phyloP scores from a whole-genome alignment of 2,797 vertebrate genomes.

The Arctocebus calabarensis region DNA sequence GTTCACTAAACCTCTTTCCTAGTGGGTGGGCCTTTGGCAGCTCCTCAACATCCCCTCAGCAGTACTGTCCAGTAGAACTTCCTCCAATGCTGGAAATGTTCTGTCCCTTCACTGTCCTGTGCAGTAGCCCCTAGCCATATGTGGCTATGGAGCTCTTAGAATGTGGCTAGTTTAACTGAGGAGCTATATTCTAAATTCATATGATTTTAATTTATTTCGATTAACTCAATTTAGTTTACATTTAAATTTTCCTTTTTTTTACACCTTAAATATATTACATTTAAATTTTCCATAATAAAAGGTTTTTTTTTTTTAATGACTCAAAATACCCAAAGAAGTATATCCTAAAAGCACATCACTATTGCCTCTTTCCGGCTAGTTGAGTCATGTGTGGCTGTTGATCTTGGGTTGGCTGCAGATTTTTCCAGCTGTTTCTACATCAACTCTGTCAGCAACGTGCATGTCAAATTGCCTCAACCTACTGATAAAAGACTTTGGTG shows the following conservation, averaged over 20 bases:
- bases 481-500: background rate
- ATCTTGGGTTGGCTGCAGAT: background rate
- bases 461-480: background rate
- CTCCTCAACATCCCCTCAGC: background rate
- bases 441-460: background rate
- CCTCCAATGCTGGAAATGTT: background rate
- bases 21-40: background rate
- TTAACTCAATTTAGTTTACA: background rate
- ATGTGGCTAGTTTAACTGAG: background rate
- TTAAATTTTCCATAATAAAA: background rate
- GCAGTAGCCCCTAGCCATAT: too few relatives aligned
- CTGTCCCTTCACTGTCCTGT: background rate
- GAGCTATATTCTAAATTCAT: background rate
- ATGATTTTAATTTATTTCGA: slow-evolving; percentile 17
- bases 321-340: background rate
- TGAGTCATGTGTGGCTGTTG: background rate
- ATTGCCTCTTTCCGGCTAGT: background rate
- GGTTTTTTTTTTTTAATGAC: background rate
- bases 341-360: background rate
- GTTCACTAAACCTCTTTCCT: background rate
- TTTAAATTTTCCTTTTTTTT: background rate
- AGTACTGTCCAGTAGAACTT: background rate
- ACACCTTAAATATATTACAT: background rate
- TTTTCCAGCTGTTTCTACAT: background rate
- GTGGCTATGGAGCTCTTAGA: background rate